Evolutionary conservation across 2,888 invertebrate species (phyloP), one percentile per base, ranked within the genome.

Genomic region (Microdon myrmicae): DNA sequence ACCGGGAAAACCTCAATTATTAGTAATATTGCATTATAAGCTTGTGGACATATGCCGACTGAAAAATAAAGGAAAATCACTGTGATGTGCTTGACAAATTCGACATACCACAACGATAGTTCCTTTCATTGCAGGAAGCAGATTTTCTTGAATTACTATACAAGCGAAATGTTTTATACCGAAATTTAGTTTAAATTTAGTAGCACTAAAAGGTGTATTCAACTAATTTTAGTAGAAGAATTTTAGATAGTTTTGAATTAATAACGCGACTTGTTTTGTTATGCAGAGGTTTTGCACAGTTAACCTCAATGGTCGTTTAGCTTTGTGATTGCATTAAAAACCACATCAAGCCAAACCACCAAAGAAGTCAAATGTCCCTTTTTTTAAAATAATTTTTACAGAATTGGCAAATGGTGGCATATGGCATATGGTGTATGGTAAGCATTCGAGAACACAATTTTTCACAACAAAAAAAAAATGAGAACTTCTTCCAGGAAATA

Each of bases 21-120:
- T n/a, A n/a, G n/a, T n/a, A n/a, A n/a, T n/a, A n/a, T n/a, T n/a
- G n/a, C n/a, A n/a, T n/a, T n/a, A n/a, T n/a, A n/a, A n/a, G n/a
- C n/a, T n/a, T n/a, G n/a, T n/a, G n/a, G n/a, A n/a, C n/a, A n/a
- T n/a, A n/a, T n/a, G n/a, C n/a, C n/a, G n/a, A 72, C 67, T 69
- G 69, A 76, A 71, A 70, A 78, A 74, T 73, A 76, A 78, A 78
- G 77, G 79, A 78, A 79, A 78, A 78, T 79, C 78, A 78, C 78
- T 78, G 78, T 78, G 78, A 78, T 79, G 78, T 76, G 73, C 54
- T 64, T 69, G 17, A 54, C 8, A 45, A 48, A 61, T 20, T 53
- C 70, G 68, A 70, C 75, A 78, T 78, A 78, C 77, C 78, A 78
- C 78, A 78, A 78, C 79, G 78, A 78, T 76, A 77, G 79, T 78